A percentile compares a stretch with the other conserved stretches of the same genome.
These are phyloP conservation scores for Chrysolina americana DNA, from an alignment of 2,888 invertebrate species.

Conservation along the genomic window DNA sequence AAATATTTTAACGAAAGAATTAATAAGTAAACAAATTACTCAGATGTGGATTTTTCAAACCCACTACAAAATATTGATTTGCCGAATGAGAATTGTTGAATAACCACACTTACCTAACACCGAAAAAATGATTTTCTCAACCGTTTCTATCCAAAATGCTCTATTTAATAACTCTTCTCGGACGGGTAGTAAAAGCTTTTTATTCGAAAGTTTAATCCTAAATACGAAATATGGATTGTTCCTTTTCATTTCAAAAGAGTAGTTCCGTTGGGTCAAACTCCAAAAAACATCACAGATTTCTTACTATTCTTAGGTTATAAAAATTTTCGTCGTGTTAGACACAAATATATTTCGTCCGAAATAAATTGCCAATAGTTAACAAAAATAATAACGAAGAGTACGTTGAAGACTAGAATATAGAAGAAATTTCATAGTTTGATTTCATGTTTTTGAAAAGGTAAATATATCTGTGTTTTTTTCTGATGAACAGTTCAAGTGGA, in stretches of 20 bases:
- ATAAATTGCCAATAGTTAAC: background rate
- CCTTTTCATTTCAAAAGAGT: conserved; percentile 44
- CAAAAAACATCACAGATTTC: conserved; percentile 59
- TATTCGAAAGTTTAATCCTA: conserved; percentile 26
- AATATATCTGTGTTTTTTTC: conserved; percentile 43
- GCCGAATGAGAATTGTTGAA: background rate
- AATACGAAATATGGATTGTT: conserved; percentile 41
- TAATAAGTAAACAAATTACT: background rate
- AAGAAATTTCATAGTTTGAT: conserved; percentile 3
- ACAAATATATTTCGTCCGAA: conserved; percentile 43
- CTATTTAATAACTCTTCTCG: conserved; percentile 31
- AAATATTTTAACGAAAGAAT: too few species aligned
- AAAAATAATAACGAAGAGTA: conserved; percentile 6
- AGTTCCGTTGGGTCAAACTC: conserved; percentile 52
- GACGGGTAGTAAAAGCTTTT: conserved; percentile 50
- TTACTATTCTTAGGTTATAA: conserved; percentile 60
- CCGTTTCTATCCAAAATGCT: conserved; percentile 10
- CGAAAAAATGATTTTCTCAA: background rate
- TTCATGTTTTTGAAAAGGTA: conserved; percentile 25
- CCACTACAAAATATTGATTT: background rate
- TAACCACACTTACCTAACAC: conserved; percentile 11
- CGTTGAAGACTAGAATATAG: conserved; percentile 43
- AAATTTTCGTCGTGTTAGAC: conserved; percentile 46
- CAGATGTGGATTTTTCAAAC: too few species aligned
- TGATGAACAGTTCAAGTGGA: background rate